Conservation (phyloP, 92 coral and sea anemone genomes). For the Umimayanthus kanabou region DNA sequence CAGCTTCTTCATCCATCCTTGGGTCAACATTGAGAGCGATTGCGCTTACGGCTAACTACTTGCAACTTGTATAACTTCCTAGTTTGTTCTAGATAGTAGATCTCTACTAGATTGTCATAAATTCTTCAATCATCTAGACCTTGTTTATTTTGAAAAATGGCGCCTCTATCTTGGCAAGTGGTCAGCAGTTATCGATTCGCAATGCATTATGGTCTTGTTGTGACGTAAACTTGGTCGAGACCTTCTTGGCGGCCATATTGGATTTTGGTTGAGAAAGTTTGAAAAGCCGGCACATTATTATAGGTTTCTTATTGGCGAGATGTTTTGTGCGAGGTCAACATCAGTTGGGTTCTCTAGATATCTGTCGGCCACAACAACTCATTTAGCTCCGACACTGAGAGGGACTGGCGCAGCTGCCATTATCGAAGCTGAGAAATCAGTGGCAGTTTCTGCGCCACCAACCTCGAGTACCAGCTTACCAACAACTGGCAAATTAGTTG, state of each 20-base stretch:
- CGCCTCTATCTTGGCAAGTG: constrained; percentile 34
- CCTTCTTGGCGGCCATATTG: constrained; percentile 84
- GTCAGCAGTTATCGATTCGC: constrained; percentile 57
- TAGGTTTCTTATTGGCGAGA: constrained; percentile 45
- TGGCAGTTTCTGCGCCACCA: constrained; percentile 63
- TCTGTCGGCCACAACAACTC: constrained; percentile 89
- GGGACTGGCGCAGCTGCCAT: constrained; percentile 79
- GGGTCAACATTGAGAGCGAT: not conserved
- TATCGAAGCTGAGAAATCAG: constrained; percentile 70
- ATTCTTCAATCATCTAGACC: not conserved
- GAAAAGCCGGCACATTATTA: not conserved
- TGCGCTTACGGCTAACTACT: not conserved
- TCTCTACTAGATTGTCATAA: not conserved
- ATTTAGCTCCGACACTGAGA: constrained; percentile 79
- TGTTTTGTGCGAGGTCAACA: constrained; percentile 90
- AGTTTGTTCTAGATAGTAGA: not conserved
- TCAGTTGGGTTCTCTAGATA: constrained; percentile 89
- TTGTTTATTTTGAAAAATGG: constrained; percentile 67
- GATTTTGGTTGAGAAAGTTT: constrained; percentile 32
- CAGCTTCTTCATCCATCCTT: constrained; percentile 52
- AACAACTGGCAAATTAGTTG: constrained; percentile 70
- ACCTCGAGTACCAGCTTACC: constrained; percentile 60
- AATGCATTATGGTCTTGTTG: constrained; percentile 58
- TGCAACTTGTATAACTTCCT: constrained; percentile 2
- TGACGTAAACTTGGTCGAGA: constrained; percentile 65